A percentile compares a stretch with the other conserved stretches of the same genome.
Conservation (phyloP, 1,140 invertebrate genomes). For the Lordiphosa mommai region DNA sequence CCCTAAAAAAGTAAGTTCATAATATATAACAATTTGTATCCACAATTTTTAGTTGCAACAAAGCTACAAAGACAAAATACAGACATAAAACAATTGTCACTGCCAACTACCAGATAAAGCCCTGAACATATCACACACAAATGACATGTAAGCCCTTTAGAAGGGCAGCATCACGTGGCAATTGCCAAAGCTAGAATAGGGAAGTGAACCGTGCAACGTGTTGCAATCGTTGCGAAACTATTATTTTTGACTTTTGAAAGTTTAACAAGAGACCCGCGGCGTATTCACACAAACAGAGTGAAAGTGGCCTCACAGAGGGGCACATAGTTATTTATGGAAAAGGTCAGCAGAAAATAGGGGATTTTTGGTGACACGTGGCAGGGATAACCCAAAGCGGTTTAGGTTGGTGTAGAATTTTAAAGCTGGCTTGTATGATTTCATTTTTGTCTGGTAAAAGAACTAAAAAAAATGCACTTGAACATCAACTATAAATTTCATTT, state of each 20-base stretch:
- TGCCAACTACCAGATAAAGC: not conserved
- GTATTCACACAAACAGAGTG: not conserved
- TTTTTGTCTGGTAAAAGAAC: not conserved
- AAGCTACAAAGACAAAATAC: no score
- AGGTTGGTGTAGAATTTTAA: not conserved
- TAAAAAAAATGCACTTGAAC: not conserved
- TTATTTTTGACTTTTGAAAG: constrained; percentile 11
- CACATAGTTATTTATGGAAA: constrained; percentile 2
- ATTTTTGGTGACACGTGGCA: constrained; percentile 4
- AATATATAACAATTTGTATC: no score
- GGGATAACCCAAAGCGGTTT: constrained; percentile 5
- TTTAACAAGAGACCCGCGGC: constrained; percentile 9
- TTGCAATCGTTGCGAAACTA: constrained; percentile 12
- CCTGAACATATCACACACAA: not conserved
- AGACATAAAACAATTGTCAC: no score
- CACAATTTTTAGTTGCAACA: no score
- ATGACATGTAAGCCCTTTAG: constrained; percentile 3
- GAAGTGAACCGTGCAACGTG: constrained; percentile 2
- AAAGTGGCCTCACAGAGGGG: not conserved
- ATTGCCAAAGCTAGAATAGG: constrained; percentile 2
- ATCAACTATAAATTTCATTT: not conserved
- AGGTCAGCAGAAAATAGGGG: not conserved
- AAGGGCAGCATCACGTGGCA: constrained; percentile 6
- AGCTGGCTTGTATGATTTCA: no score
- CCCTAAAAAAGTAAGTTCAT: no score